These are phyloP conservation scores for Petrocephalus sullivani DNA, from an alignment of 2,797 vertebrate genomes.

Conservation along the genomic window DNA sequence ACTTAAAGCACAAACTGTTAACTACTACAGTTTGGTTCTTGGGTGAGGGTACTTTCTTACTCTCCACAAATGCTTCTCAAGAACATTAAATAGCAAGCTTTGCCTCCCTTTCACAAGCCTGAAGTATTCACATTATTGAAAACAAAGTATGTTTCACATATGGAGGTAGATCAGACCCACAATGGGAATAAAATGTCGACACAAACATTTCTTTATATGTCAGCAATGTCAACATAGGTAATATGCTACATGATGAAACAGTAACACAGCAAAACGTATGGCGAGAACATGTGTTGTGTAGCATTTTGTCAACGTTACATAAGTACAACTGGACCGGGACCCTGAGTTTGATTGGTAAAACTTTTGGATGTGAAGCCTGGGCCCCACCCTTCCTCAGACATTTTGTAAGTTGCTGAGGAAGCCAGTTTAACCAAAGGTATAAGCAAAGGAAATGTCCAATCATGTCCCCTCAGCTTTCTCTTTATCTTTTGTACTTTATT, in stretches of 20 bases:
- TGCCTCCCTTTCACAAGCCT: not conserved
- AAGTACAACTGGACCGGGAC: not conserved
- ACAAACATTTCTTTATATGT: not conserved
- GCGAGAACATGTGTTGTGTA: not conserved
- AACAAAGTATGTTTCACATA: not conserved
- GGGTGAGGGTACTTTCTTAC: not conserved
- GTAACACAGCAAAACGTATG: not conserved
- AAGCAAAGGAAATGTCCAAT: not conserved
- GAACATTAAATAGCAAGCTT: not conserved
- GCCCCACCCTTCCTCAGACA: not conserved
- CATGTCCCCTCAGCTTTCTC: not conserved
- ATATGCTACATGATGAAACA: not conserved
- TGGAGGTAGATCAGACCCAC: not conserved
- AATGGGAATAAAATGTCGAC: not conserved
- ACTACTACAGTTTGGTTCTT: not conserved
- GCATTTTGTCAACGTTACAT: not conserved
- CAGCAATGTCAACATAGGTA: not conserved
- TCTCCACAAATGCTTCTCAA: not conserved
- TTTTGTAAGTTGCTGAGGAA: not conserved
- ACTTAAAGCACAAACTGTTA: not conserved
- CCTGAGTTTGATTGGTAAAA: not conserved
- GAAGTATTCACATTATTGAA: not conserved
- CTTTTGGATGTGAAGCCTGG: not conserved
- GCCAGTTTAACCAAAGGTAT: not conserved
- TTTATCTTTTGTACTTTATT: not conserved